Evolutionary conservation across 1,140 invertebrate species (phyloP).

Genomic region (Doryteuthis pealeii): DNA sequence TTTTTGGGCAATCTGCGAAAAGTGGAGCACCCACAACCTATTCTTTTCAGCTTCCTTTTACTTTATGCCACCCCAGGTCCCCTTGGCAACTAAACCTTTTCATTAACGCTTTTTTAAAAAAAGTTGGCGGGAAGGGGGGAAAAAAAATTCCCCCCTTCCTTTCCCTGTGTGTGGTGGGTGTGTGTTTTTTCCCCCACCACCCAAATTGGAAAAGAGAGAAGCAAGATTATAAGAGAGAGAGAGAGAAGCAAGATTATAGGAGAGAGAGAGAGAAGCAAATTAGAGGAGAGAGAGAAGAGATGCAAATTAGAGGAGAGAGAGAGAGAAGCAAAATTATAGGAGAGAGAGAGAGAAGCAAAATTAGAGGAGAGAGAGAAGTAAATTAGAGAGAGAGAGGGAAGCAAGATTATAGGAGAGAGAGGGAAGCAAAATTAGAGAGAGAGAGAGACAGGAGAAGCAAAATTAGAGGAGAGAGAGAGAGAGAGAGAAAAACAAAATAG

Average conservation of each 20-base stretch:
- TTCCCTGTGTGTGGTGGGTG: too few relatives aligned
- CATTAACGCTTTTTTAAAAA: too few relatives aligned
- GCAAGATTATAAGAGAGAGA: not conserved
- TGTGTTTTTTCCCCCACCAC: too few relatives aligned
- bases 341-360: not conserved
- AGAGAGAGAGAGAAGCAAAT: not conserved
- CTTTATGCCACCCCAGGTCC: too few relatives aligned
- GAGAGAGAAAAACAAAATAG: not conserved
- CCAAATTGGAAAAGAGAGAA: too few relatives aligned
- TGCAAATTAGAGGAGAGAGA: constrained; percentile 2
- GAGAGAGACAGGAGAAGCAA: not conserved
- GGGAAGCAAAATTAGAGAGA: not conserved
- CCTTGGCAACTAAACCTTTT: too few relatives aligned
- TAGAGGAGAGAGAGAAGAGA: not conserved
- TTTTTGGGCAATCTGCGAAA: too few relatives aligned
- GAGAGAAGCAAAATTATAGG: not conserved
- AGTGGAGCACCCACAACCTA: too few relatives aligned
- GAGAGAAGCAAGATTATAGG: not conserved
- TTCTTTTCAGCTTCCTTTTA: too few relatives aligned
- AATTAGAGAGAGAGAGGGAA: not conserved
- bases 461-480: not conserved
- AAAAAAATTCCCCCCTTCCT: too few relatives aligned
- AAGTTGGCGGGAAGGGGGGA: too few relatives aligned
- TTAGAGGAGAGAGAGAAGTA: constrained; percentile 4
- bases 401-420: not conserved